A percentile compares a stretch with the other conserved stretches of the same genome.
Conservation (phyloP, 2,113 vertebrate species). For the Arizona elegans region DNA sequence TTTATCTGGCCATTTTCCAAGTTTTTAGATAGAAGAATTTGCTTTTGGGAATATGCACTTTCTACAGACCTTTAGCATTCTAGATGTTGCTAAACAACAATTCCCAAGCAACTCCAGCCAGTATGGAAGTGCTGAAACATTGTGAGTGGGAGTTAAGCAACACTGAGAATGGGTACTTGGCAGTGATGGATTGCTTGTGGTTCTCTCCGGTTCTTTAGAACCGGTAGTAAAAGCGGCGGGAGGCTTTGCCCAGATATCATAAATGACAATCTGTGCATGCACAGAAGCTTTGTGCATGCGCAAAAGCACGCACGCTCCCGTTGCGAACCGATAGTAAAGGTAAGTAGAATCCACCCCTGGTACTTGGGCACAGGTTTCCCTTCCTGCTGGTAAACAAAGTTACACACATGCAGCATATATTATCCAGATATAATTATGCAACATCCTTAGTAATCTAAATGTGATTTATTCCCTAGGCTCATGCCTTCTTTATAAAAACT, state of each 20-base stretch:
- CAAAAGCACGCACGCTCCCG: too few species aligned
- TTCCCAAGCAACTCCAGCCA: neutral
- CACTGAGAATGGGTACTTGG: neutral
- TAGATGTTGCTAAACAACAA: neutral
- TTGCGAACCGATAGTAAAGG: too few species aligned
- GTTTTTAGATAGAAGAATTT: neutral
- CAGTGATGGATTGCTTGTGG: too few species aligned
- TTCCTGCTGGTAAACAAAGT: neutral
- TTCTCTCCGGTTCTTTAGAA: too few species aligned
- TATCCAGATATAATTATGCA: neutral
- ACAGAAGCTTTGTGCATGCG: too few species aligned
- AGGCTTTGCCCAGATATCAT: too few species aligned
- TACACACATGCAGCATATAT: neutral
- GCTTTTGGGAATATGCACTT: neutral
- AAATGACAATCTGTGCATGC: too few species aligned
- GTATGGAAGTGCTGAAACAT: neutral
- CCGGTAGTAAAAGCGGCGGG: too few species aligned
- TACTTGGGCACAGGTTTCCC: neutral
- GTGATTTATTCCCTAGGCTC: neutral
- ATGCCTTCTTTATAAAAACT: neutral
- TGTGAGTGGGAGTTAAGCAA: neutral
- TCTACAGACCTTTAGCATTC: neutral
- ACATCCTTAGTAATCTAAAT: neutral
- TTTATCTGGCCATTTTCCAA: neutral
- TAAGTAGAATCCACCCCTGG: too few species aligned